These are phyloP conservation scores for Sphecodes monilicornis DNA, from an alignment of 2,888 invertebrate species.

Conservation along the genomic window DNA sequence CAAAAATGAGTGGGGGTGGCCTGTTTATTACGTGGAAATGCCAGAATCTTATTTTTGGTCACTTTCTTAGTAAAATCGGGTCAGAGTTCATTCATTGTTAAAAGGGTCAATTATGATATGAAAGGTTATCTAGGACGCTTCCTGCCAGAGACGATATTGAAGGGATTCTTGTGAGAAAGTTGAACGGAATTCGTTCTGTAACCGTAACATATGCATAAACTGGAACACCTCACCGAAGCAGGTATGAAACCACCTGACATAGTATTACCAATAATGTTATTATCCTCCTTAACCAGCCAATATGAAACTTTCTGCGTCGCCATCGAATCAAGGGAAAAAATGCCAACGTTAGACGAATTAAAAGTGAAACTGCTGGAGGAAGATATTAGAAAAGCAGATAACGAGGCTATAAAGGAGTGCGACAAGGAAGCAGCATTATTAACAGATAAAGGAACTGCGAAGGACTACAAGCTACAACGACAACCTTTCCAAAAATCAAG, in stretches of 20 bases:
- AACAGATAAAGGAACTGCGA: not conserved
- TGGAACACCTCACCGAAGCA: slow-evolving; percentile 24
- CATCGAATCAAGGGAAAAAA: slow-evolving; percentile 17
- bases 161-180: no score
- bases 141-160: no score
- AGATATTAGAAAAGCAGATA: slow-evolving; percentile 17
- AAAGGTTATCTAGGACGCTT: no score
- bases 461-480: not conserved
- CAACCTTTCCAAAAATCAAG: slow-evolving; percentile 1
- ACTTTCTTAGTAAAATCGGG: no score
- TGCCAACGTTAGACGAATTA: slow-evolving; percentile 22
- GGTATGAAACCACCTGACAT: slow-evolving; percentile 16
- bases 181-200: no score
- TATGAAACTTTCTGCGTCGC: slow-evolving; percentile 34
- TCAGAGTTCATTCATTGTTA: no score
- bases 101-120: no score
- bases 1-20: no score
- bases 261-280: slow-evolving; percentile 31
- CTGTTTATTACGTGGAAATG: no score
- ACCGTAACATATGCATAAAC: no score
- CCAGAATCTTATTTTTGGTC: no score
- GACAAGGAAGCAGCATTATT: slow-evolving; percentile 8
- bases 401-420: not conserved
- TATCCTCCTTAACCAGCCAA: slow-evolving; percentile 15
- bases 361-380: slow-evolving; percentile 37